Evolutionary conservation across 2,797 vertebrate species (phyloP).

Genomic region (Cyprinella venusta): DNA sequence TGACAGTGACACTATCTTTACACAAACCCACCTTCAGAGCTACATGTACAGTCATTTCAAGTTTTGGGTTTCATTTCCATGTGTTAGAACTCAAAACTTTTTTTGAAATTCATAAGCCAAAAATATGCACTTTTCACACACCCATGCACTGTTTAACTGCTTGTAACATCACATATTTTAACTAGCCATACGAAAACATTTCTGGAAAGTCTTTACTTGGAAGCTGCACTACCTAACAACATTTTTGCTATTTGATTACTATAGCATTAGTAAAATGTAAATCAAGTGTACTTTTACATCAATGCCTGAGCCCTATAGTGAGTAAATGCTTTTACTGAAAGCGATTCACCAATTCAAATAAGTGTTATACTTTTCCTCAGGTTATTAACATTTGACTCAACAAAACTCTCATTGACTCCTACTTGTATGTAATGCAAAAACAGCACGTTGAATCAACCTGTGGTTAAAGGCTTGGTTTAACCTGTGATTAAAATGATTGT

Average conservation of each 20-base stretch:
- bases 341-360: not conserved
- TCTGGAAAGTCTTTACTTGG: not conserved
- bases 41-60: conserved; percentile 33
- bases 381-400: conserved; percentile 17
- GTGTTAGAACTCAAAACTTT: not conserved
- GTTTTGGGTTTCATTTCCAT: not conserved
- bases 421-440: conserved; percentile 28
- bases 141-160: not conserved
- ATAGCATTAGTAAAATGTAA: too few relatives aligned
- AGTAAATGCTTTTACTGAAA: not conserved
- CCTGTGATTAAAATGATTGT: conserved; percentile 40
- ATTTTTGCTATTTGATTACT: not conserved
- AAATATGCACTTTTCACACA: not conserved
- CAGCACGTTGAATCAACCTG: conserved; percentile 27
- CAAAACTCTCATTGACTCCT: conserved; percentile 24
- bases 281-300: not conserved
- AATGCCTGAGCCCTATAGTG: not conserved
- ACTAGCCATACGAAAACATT: not conserved
- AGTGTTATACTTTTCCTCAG: not conserved
- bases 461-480: conserved; percentile 45
- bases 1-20: not conserved
- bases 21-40: not conserved
- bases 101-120: not conserved
- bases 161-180: not conserved
- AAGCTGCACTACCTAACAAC: not conserved